These are phyloP conservation scores for Cossypha niveicapilla DNA, from an alignment of 2,797 vertebrate genomes.

Conservation along the genomic window DNA sequence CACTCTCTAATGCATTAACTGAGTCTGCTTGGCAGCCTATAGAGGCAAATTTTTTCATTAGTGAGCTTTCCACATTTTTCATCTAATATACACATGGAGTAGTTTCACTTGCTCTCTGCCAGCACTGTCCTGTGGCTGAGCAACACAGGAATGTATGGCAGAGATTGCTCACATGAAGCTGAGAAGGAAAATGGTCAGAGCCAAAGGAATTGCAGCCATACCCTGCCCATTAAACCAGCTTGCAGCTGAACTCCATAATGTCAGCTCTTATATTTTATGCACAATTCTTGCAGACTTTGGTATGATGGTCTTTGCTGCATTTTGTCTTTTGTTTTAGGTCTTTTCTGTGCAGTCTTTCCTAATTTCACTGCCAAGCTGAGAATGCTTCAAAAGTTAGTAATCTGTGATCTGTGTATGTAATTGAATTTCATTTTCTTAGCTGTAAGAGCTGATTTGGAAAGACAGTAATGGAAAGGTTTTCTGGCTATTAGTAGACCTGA, in stretches of 20 bases:
- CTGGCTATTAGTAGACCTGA: background rate
- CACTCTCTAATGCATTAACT: background rate
- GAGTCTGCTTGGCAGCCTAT: background rate
- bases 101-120: background rate
- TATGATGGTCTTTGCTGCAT: background rate
- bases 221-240: background rate
- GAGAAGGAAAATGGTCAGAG: conserved; percentile 40
- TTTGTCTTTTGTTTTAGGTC: background rate
- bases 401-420: background rate
- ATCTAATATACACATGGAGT: background rate
- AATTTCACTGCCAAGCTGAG: background rate
- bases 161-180: conserved; percentile 42
- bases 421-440: background rate
- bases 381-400: background rate
- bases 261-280: background rate
- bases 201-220: background rate
- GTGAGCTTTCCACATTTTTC: conserved; percentile 19
- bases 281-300: background rate
- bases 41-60: background rate
- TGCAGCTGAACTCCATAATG: background rate
- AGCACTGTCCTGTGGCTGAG: background rate
- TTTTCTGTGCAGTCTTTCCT: background rate
- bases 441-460: background rate
- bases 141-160: conserved; percentile 6
- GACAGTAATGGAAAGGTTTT: background rate